Evolutionary conservation across 1,140 invertebrate species (phyloP), one percentile per base, ranked within the genome.

Genomic region (Calephelis virginiensis): DNA sequence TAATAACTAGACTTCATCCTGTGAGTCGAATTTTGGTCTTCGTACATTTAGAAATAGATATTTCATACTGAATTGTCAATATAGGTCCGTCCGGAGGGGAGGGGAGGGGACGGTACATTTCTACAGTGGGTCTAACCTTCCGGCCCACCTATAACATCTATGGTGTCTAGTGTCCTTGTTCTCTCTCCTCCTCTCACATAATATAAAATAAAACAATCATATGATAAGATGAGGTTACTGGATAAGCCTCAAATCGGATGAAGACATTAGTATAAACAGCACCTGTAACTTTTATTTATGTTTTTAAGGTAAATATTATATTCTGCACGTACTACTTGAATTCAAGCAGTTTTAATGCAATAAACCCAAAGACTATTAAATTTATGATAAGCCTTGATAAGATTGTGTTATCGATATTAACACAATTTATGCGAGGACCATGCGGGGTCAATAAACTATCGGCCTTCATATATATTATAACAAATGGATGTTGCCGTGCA

Each of bases 401-500:
- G 65, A 66, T 66, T 61, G 8, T 11, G 12, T 37, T 67, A 67
- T 67, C 59, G 45, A 47, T 56, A 38, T 66, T 60, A 53, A 38
- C n/a, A 46, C 53, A 38, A 45, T 38, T 13, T 11, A 59, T 49
- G 28, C 14, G 47, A 11, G 61, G 43, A 49, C n/a, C 37, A 14
- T 49, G 46, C 50, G 9, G 56, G 46, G 59, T 67, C 60, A 61
- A 67, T 61, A 53, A 53, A 53, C 50, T 53, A 17, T 14, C 28
- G 9, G 10, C 50, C 50, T 53, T 53, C 14, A 11, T 53, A 17
- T 10, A 10, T 14, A 53, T 53, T 17, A 28, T 53, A 10, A 5
- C 1, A 53, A 53, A 28, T 5, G 6, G 17, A 17, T 10, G 50
- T 7, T 50, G 8, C 8, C 40, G 40, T 43, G 40, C 40, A 28